These are phyloP conservation scores for Iselma pallidipennis DNA, from an alignment of 2,888 invertebrate species.

Conservation along the genomic window DNA sequence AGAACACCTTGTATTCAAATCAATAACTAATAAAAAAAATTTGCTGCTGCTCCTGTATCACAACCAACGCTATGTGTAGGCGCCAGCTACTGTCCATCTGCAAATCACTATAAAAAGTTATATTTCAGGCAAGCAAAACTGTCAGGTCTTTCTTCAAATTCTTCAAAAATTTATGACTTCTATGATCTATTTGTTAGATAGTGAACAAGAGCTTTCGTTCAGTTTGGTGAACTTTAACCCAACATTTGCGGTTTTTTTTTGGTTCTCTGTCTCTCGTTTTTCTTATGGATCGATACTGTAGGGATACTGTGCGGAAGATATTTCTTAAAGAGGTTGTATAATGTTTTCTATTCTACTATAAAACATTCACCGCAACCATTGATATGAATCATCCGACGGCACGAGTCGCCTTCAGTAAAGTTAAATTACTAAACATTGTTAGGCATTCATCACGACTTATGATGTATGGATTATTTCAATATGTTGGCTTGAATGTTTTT, in stretches of 20 bases:
- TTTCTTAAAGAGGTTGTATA: constrained; percentile 18
- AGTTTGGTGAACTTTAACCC: background rate
- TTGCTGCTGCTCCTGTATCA: background rate
- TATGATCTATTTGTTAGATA: background rate
- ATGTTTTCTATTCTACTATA: constrained; percentile 28
- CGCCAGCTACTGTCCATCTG: too few species aligned
- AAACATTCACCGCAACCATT: constrained; percentile 29
- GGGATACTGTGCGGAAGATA: constrained; percentile 9
- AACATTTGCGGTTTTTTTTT: background rate
- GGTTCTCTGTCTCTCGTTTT: too few species aligned
- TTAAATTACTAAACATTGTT: constrained; percentile 43
- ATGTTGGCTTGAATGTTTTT: constrained; percentile 32
- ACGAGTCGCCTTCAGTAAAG: constrained; percentile 45
- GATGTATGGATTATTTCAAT: constrained; percentile 40
- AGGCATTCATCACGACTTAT: constrained; percentile 40
- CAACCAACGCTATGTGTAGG: background rate
- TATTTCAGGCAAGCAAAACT: too few species aligned
- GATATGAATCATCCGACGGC: constrained; percentile 42
- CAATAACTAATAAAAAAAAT: background rate
- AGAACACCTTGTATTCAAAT: background rate
- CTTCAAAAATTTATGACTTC: background rate
- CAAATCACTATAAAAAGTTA: too few species aligned
- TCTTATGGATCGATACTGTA: constrained; percentile 5
- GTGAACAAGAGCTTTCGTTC: background rate
- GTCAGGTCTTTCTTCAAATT: too few species aligned